A percentile compares a stretch with the other conserved stretches of the same genome.
phyloP scores from a whole-genome alignment of 2,888 invertebrate genomes.

The Acleris literana region DNA sequence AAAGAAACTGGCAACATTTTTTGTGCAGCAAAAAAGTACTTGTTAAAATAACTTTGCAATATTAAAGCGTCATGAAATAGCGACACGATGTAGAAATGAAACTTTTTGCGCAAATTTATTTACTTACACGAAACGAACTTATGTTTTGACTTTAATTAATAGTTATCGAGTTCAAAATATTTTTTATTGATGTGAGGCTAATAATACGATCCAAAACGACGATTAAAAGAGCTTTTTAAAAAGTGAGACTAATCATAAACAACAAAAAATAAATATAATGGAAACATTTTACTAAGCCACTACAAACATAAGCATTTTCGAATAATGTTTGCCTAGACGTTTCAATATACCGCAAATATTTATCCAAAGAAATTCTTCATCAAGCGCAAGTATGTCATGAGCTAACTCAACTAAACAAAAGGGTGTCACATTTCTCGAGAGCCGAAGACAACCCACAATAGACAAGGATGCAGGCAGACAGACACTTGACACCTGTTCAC shows the following conservation, averaged over 20 bases:
- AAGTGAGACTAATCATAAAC: neutral
- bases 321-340: conserved; percentile 1
- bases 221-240: too few species aligned
- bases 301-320: neutral
- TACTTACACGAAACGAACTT: too few species aligned
- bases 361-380: conserved; percentile 24
- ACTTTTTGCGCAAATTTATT: too few species aligned
- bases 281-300: neutral
- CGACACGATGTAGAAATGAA: too few species aligned
- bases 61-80: too few species aligned
- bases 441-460: conserved; percentile 35
- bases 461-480: conserved; percentile 32
- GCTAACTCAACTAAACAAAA: conserved; percentile 32
- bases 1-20: too few species aligned
- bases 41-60: too few species aligned
- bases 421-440: conserved; percentile 36
- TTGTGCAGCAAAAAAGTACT: too few species aligned
- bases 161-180: too few species aligned
- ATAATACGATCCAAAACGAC: too few species aligned
- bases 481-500: conserved; percentile 35
- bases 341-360: conserved; percentile 24
- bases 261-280: neutral
- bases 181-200: too few species aligned
- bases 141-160: too few species aligned
- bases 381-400: conserved; percentile 27